Evolutionary conservation across 2,888 invertebrate genomes (phyloP).

Genomic region (Acrocyrtus sp.): DNA sequence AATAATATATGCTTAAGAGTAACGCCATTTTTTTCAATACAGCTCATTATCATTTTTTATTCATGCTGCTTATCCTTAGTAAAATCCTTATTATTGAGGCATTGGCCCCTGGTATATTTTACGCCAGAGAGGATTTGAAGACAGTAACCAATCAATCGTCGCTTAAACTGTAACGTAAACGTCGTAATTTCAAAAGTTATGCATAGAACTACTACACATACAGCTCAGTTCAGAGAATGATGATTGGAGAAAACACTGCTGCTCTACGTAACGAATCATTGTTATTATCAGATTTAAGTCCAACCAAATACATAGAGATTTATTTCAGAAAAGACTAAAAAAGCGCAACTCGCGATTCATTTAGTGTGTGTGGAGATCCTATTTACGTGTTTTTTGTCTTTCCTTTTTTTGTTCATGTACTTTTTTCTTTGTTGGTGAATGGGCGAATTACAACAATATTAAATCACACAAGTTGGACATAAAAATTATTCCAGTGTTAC

Average conservation of each 20-base stretch:
- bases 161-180: not conserved
- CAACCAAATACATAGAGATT: no score
- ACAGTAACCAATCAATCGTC: conserved; percentile 16
- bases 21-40: not conserved
- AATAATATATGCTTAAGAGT: not conserved
- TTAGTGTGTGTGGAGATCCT: no score
- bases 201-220: not conserved
- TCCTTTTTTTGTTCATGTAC: no score
- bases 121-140: not conserved
- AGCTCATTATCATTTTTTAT: not conserved
- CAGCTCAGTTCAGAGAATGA: conserved; percentile 27
- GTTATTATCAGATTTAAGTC: conserved; percentile 6
- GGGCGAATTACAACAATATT: not conserved
- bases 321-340: no score
- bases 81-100: conserved; percentile 17
- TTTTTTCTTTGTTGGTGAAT: not conserved
- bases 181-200: not conserved
- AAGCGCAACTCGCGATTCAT: no score
- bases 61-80: conserved; percentile 1
- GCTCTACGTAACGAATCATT: conserved; percentile 12
- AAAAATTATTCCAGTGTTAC: not conserved
- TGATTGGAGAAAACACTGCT: conserved; percentile 15
- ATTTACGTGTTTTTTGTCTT: no score
- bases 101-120: conserved; percentile 29
- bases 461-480: not conserved